Conservation (phyloP, 37 sponge, comb jelly and placozoan species). For the Oscarella lobularis region DNA sequence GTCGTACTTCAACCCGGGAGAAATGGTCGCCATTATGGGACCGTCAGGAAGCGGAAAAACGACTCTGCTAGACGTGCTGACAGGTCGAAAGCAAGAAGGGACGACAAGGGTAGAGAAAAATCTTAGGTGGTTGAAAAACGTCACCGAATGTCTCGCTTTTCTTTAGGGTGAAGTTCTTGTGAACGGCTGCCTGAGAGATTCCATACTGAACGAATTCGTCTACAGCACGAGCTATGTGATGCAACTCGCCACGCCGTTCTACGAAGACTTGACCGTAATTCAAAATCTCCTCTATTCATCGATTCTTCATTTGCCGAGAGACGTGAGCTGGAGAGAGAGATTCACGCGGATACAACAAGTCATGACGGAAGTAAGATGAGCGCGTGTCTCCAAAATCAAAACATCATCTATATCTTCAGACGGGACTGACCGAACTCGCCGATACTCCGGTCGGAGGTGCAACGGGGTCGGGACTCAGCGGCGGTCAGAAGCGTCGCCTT, state of each 20-base stretch:
- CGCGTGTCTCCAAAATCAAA: not conserved
- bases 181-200: constrained; percentile 13
- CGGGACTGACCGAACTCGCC: constrained; percentile 48
- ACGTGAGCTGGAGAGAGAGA: constrained; percentile 20
- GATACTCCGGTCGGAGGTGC: constrained; percentile 59
- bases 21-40: no score
- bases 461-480: constrained; percentile 69
- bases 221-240: constrained; percentile 28
- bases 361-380: constrained; percentile 34
- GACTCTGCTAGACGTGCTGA: no score
- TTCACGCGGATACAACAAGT: constrained; percentile 70
- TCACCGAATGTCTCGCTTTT: no score
- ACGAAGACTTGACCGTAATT: constrained; percentile 25
- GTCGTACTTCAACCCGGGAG: no score
- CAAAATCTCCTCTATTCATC: constrained; percentile 56
- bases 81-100: no score
- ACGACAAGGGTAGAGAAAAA: no score
- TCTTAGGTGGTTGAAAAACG: no score
- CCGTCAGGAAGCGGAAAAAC: no score
- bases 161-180: constrained; percentile 26
- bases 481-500: constrained; percentile 57
- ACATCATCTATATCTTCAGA: constrained; percentile 18
- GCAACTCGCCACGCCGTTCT: constrained; percentile 29
- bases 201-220: constrained; percentile 3
- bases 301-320: constrained; percentile 46